Conservation (phyloP, 2,888 invertebrate species). For the Ditylenchus weischeri region DNA sequence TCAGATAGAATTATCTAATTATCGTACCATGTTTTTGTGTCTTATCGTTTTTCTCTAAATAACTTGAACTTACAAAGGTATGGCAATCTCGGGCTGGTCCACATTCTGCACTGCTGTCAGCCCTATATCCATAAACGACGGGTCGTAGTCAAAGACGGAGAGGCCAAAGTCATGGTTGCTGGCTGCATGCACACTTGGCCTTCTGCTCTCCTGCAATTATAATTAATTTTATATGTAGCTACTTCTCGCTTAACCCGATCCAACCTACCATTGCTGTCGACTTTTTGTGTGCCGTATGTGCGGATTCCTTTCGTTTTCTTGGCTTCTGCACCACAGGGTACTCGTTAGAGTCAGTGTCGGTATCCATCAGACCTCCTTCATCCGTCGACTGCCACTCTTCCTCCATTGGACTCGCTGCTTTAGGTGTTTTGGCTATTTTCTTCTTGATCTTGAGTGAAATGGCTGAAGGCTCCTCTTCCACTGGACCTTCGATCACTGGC, state of each 20-base stretch:
- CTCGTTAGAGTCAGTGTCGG: slow-evolving; percentile 17
- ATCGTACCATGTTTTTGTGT: too few species aligned
- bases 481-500: not conserved
- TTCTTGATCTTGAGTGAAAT: slow-evolving; percentile 14
- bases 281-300: not conserved
- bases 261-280: not conserved
- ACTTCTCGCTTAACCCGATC: too few species aligned
- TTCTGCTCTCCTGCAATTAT: slow-evolving; percentile 22
- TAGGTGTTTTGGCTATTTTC: not conserved
- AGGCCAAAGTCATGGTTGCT: slow-evolving; percentile 21
- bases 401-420: not conserved
- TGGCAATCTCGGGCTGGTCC: slow-evolving; percentile 25
- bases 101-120: slow-evolving; percentile 25
- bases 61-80: slow-evolving; percentile 10
- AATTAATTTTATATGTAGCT: too few species aligned
- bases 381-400: slow-evolving; percentile 3
- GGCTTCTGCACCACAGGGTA: not conserved
- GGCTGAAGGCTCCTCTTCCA: not conserved
- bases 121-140: slow-evolving; percentile 25
- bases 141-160: slow-evolving; percentile 24
- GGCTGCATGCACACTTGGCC: slow-evolving; percentile 12
- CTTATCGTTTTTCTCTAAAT: too few species aligned
- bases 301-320: not conserved
- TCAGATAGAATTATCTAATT: too few species aligned
- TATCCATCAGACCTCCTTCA: slow-evolving; percentile 4